phyloP scores from a whole-genome alignment of 2,888 invertebrate species.

The Limnephilus marmoratus region DNA sequence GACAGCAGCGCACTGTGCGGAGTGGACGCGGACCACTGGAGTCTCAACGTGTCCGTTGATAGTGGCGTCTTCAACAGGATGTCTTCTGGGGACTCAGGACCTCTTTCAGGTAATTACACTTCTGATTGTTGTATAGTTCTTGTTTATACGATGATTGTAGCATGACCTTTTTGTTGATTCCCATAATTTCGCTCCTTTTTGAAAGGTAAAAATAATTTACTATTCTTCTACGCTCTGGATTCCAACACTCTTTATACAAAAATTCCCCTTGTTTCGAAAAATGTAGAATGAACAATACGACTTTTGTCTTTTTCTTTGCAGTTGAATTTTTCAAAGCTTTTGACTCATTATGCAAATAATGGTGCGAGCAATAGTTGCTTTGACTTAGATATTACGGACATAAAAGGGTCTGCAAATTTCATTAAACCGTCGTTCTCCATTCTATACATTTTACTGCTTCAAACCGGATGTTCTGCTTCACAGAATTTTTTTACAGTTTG shows the following conservation, averaged over 20 bases:
- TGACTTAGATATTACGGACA: too few relatives aligned
- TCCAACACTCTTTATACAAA: not conserved
- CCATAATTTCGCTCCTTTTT: not conserved
- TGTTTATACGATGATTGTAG: too few relatives aligned
- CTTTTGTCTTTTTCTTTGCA: too few relatives aligned
- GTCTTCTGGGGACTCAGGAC: conserved; percentile 76
- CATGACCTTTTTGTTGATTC: not conserved
- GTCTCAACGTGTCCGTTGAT: conserved; percentile 78
- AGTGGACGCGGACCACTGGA: conserved; percentile 76
- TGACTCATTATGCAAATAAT: too few relatives aligned
- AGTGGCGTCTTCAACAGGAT: conserved; percentile 80
- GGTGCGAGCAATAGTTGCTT: too few relatives aligned
- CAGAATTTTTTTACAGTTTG: not conserved
- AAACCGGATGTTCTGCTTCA: not conserved
- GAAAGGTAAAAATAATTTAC: not conserved
- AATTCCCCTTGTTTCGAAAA: too few relatives aligned
- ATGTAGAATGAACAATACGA: too few relatives aligned
- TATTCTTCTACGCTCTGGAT: not conserved
- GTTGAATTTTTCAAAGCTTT: too few relatives aligned
- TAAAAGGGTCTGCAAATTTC: too few relatives aligned
- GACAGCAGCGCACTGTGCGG: conserved; percentile 75
- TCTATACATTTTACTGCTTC: not conserved
- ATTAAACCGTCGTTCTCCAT: too few relatives aligned
- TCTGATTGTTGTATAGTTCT: not conserved
- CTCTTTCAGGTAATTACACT: conserved; percentile 75